A percentile compares a stretch with the other conserved stretches of the same genome.
Evolutionary conservation across 1,140 invertebrate genomes (phyloP).

Genomic region (Drosophila orosa): DNA sequence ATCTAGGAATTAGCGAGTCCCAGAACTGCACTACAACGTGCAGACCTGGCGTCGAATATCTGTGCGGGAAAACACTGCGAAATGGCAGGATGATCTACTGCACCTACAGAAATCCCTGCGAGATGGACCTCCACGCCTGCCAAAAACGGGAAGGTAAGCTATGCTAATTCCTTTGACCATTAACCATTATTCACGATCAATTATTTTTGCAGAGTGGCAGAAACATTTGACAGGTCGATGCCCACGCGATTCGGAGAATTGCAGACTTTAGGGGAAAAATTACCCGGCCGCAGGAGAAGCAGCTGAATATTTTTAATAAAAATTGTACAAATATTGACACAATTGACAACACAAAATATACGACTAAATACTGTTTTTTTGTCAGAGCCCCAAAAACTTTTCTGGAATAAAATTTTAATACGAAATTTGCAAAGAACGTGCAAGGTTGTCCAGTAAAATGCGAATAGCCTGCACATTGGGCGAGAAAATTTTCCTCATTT

Average conservation of each 20-base stretch:
- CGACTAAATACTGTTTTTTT: slow-evolving; percentile 11
- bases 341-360: slow-evolving; percentile 51
- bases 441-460: slow-evolving; percentile 35
- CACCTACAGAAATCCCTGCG: slow-evolving; percentile 35
- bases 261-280: slow-evolving; percentile 16
- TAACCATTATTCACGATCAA: background rate
- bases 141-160: slow-evolving; percentile 24
- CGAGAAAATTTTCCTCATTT: slow-evolving; percentile 20
- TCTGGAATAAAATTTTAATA: slow-evolving; percentile 33
- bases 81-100: slow-evolving; percentile 27
- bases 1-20: background rate
- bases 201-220: slow-evolving; percentile 35
- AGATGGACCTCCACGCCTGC: slow-evolving; percentile 36
- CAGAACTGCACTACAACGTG: slow-evolving; percentile 18
- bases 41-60: slow-evolving; percentile 5
- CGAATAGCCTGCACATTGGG: slow-evolving; percentile 17
- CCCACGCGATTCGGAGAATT: slow-evolving; percentile 29
- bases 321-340: slow-evolving; percentile 67
- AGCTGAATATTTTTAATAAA: slow-evolving; percentile 52
- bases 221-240: slow-evolving; percentile 45
- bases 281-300: slow-evolving; percentile 26
- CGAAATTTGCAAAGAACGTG: slow-evolving; percentile 11
- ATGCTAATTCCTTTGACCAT: background rate
- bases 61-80: slow-evolving; percentile 43
- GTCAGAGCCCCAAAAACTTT: slow-evolving; percentile 16